Evolutionary conservation across 2,888 invertebrate genomes (phyloP).

Genomic region (Pomacea canaliculata): DNA sequence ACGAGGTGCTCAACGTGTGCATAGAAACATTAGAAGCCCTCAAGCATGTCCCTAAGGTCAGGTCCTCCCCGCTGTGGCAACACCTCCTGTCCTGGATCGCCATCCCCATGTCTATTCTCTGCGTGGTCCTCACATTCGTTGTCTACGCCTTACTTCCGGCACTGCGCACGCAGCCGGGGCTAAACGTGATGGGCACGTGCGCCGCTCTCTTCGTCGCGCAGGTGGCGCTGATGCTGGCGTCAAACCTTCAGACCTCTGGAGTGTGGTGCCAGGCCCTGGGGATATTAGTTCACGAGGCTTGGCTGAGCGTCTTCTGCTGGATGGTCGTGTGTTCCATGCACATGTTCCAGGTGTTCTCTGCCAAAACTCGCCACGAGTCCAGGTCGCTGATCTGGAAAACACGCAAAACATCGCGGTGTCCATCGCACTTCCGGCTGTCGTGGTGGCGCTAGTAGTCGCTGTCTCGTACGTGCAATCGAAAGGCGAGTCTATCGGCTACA

Average conservation of each 20-base stretch:
- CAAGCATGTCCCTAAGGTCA: too few species aligned
- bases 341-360: slow-evolving; percentile 27
- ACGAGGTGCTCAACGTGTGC: too few species aligned
- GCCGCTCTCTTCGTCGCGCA: slow-evolving; percentile 12
- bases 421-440: not conserved
- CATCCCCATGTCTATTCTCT: slow-evolving; percentile 11
- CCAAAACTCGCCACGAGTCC: slow-evolving; percentile 6
- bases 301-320: slow-evolving; percentile 26
- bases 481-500: slow-evolving; percentile 18
- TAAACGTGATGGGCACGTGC: slow-evolving; percentile 13
- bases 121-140: slow-evolving; percentile 1
- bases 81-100: slow-evolving; percentile 8
- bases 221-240: slow-evolving; percentile 12
- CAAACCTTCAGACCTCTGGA: not conserved
- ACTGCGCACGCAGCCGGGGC: slow-evolving; percentile 20
- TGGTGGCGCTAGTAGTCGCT: slow-evolving; percentile 13
- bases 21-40: too few species aligned
- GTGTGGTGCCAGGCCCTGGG: slow-evolving; percentile 19
- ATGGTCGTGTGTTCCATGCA: slow-evolving; percentile 19
- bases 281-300: slow-evolving; percentile 14
- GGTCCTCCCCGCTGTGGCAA: not conserved
- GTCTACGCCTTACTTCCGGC: slow-evolving; percentile 10
- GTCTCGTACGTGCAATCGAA: not conserved
- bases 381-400: not conserved
- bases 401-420: not conserved